Percentiles rank a stretch among this genome's conserved stretches.
Evolutionary conservation across 1,140 invertebrate species (phyloP).

Genomic region (Rhagoletis zephyria): DNA sequence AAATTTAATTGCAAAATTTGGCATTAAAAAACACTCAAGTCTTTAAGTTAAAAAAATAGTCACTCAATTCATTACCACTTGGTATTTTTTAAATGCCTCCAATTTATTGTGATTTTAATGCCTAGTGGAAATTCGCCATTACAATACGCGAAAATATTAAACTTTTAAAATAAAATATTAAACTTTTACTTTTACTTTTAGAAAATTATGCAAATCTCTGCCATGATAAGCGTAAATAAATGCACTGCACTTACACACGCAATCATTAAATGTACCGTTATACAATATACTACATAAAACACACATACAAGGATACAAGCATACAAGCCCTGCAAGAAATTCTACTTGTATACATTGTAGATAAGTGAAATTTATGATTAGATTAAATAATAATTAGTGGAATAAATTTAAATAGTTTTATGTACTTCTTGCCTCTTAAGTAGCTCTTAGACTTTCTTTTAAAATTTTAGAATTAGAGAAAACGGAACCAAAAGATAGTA

Average conservation of each 20-base stretch:
- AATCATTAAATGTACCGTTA: not conserved
- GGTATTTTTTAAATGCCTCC: no score
- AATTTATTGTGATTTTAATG: no score
- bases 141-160: no score
- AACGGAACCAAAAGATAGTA: not conserved
- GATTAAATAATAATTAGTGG: no score
- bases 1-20: no score
- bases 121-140: no score
- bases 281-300: no score
- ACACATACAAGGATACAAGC: not conserved
- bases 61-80: no score
- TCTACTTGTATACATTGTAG: not conserved
- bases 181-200: no score
- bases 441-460: slow-evolving; percentile 43
- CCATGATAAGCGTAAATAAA: not conserved
- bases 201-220: not conserved
- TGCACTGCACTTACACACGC: not conserved
- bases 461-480: not conserved
- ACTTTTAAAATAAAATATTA: no score
- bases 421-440: slow-evolving; percentile 42
- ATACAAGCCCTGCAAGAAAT: not conserved
- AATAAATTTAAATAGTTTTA: slow-evolving; percentile 30
- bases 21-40: no score
- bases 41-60: no score
- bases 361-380: slow-evolving; percentile 29